Evolutionary conservation across 2,888 invertebrate species (phyloP).

Genomic region (Podotricha telesiphe): DNA sequence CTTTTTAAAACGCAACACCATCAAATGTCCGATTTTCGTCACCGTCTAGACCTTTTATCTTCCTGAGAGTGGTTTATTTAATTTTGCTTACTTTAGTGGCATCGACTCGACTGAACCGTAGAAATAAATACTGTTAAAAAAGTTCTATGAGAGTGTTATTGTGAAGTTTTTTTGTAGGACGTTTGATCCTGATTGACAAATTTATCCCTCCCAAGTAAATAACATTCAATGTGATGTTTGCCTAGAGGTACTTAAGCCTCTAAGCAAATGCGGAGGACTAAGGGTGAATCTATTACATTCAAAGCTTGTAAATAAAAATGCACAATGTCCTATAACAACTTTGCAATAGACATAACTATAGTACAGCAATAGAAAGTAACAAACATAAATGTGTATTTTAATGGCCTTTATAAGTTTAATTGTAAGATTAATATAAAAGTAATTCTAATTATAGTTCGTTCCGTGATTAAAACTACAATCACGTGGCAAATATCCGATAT

Average conservation of each 20-base stretch:
- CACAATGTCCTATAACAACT: slow-evolving; percentile 33
- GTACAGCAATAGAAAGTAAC: background rate
- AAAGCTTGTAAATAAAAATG: slow-evolving; percentile 21
- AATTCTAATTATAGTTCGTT: slow-evolving; percentile 23
- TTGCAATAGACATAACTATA: background rate
- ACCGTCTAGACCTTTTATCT: slow-evolving; percentile 80
- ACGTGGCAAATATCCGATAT: slow-evolving; percentile 71
- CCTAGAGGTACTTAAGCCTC: slow-evolving; percentile 54
- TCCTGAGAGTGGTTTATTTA: slow-evolving; percentile 76
- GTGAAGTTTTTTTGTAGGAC: slow-evolving; percentile 52
- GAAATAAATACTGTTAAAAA: slow-evolving; percentile 62
- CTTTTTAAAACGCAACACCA: slow-evolving; percentile 79
- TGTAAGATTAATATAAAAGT: background rate
- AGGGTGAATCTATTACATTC: slow-evolving; percentile 59
- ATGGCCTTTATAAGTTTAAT: background rate
- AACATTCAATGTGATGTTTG: slow-evolving; percentile 61
- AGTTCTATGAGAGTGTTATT: slow-evolving; percentile 57
- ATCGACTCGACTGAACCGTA: slow-evolving; percentile 81
- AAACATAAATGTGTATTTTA: background rate
- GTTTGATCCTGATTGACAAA: slow-evolving; percentile 80
- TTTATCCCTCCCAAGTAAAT: slow-evolving; percentile 71
- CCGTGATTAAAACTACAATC: slow-evolving; percentile 49
- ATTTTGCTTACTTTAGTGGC: slow-evolving; percentile 80
- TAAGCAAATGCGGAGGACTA: slow-evolving; percentile 63
- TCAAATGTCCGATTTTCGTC: slow-evolving; percentile 78